These are phyloP conservation scores for Plutella xylostella DNA, from an alignment of 2,888 invertebrate genomes.

Conservation along the genomic window DNA sequence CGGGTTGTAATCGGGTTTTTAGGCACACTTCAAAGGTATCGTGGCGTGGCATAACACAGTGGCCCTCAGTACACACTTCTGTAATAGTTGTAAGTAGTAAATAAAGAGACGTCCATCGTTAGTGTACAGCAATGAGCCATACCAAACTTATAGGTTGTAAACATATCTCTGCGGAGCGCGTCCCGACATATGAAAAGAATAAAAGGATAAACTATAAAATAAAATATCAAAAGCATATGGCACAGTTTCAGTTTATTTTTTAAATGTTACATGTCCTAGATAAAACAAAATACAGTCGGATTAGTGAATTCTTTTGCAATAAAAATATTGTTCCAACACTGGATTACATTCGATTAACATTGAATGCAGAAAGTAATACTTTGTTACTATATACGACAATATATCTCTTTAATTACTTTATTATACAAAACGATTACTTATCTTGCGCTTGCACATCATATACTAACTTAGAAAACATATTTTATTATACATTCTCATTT, in stretches of 20 bases:
- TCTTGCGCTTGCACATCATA: conserved; percentile 23
- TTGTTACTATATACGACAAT: conserved; percentile 21
- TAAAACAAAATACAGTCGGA: conserved; percentile 67
- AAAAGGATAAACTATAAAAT: too few relatives aligned
- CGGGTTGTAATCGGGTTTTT: too few relatives aligned
- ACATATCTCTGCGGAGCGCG: too few relatives aligned
- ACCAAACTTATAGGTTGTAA: too few relatives aligned
- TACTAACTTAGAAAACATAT: conserved; percentile 52
- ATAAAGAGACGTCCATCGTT: too few relatives aligned
- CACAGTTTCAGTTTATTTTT: conserved; percentile 68
- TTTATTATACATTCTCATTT: conserved; percentile 48
- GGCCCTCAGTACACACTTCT: too few relatives aligned
- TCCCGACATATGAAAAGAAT: too few relatives aligned
- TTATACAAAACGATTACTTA: conserved; percentile 25
- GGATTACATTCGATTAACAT: conserved; percentile 23
- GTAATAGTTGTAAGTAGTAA: too few relatives aligned
- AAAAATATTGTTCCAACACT: conserved; percentile 24
- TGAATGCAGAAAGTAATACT: conserved; percentile 26
- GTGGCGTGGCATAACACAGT: too few relatives aligned
- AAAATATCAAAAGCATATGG: conserved; percentile 45
- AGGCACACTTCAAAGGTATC: too few relatives aligned
- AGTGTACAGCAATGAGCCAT: too few relatives aligned
- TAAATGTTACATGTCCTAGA: conserved; percentile 64
- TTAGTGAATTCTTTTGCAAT: conserved; percentile 54
- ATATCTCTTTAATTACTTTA: conserved; percentile 22